Evolutionary conservation across 2,797 vertebrate genomes (phyloP).

Genomic region (Falco biarmicus): DNA sequence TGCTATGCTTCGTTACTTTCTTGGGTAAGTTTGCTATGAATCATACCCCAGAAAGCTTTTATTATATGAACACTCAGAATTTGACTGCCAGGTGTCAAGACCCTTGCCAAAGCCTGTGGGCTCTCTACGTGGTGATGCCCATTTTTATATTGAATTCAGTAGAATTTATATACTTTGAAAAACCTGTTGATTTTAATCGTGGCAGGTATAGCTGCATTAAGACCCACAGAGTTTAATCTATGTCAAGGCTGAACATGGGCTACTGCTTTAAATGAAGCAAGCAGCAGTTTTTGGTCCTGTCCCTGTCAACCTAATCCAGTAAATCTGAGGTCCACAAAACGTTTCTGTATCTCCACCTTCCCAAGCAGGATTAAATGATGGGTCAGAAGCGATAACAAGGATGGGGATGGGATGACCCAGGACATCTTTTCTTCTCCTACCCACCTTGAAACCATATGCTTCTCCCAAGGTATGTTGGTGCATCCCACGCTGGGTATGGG

Average conservation of each 20-base stretch:
- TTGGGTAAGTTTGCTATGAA: background rate
- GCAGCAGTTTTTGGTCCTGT: background rate
- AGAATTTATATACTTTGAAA: background rate
- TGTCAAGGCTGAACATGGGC: background rate
- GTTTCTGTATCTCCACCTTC: background rate
- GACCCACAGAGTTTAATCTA: background rate
- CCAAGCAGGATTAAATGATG: background rate
- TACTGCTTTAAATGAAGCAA: background rate
- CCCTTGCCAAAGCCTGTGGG: fast-evolving
- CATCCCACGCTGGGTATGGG: background rate
- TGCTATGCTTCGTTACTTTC: background rate
- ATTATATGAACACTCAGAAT: background rate
- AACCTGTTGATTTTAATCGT: background rate
- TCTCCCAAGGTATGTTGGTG: background rate
- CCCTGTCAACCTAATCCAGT: background rate
- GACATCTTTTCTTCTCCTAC: background rate
- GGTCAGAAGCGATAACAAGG: background rate
- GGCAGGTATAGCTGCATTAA: background rate
- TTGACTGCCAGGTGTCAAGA: background rate
- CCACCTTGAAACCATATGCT: background rate
- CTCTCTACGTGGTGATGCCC: fast-evolving
- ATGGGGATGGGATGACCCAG: background rate
- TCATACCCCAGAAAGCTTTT: background rate
- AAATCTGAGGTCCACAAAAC: background rate
- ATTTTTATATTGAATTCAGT: background rate